Base-by-base conservation (phyloP, 23 tunicate genomes). In the Halocynthia aurantium region DNA sequence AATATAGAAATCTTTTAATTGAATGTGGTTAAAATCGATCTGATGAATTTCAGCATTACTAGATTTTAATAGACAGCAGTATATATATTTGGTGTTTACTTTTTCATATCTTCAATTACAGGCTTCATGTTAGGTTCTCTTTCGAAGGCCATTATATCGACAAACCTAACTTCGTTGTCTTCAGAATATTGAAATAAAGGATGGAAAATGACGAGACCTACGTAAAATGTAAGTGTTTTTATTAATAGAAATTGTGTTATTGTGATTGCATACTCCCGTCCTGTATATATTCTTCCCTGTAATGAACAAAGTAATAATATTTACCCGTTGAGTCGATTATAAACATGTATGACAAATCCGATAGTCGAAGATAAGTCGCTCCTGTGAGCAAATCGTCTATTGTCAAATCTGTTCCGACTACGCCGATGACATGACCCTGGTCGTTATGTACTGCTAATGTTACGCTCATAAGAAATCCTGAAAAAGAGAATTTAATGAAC, bases 311-410 rank as follows among this genome's bases (percentile, higher is more conserved):
- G 1, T 7, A 6, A 15, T 9, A 49, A 49, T 70, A 18, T 10
- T 75, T 76, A 86, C 92, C 92, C 49, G 22, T 53, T 56, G 81
- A 79, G 21, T 88, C 80, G 7, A 83, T 74, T 4, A 88, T 76
- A 67, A 88, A 88, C 7, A 82, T 69, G 57, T 88, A 88, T 13
- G 95, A 83, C 58, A 88, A 52, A 73, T 88, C 62, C 12, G 72
- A 78, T 7, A 84, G 87, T 52, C 69, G 67, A 57, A 80, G 70
- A 55, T 80, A 55, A 8, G 70, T 52, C 55, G 83, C 74, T 51
- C 49, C 83, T 54, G 83, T 54, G 5, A 80, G 22, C 8, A 80
- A 55, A 67, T 80, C 83, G 13, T 80, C 83, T 44, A 80, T 52
- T 53, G 83, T 80, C 51, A 80, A 31, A 52, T 80, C 83, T 21